phyloP scores from a whole-genome alignment of 2,797 vertebrate genomes.

The Chaenodraco wilsoni region DNA sequence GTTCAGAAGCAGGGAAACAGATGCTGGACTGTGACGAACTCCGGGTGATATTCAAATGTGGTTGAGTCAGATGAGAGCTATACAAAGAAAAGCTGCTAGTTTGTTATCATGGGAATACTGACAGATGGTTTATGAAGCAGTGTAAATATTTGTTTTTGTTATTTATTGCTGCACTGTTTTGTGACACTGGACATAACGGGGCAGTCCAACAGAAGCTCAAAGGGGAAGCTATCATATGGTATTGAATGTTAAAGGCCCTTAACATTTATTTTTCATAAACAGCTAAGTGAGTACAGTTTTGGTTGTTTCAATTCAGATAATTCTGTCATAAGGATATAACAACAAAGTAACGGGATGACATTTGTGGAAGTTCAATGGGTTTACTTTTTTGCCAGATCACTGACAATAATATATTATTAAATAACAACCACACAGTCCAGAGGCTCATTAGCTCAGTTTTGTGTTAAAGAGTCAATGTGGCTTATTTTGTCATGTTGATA shows the following conservation, averaged over 20 bases:
- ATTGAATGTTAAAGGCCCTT: neutral
- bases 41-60: constrained; percentile 34
- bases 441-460: neutral
- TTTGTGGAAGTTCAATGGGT: neutral
- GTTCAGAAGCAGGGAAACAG: constrained; percentile 37
- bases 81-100: constrained; percentile 22
- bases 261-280: too few relatives aligned
- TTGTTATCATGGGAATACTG: constrained; percentile 18
- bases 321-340: neutral
- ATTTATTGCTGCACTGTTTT: neutral
- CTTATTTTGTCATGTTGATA: neutral
- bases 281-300: neutral
- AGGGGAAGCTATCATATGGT: neutral
- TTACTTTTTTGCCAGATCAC: neutral
- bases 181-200: constrained; percentile 5
- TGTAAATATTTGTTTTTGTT: constrained; percentile 1
- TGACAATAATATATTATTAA: neutral
- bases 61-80: neutral
- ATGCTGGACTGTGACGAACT: constrained; percentile 13
- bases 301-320: constrained; percentile 1
- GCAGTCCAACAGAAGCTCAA: neutral
- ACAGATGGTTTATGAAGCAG: neutral
- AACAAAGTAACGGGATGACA: constrained; percentile 2
- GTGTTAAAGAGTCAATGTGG: neutral
- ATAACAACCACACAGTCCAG: neutral